phyloP scores from a whole-genome alignment of 2,797 vertebrate species.

The Falco naumanni region DNA sequence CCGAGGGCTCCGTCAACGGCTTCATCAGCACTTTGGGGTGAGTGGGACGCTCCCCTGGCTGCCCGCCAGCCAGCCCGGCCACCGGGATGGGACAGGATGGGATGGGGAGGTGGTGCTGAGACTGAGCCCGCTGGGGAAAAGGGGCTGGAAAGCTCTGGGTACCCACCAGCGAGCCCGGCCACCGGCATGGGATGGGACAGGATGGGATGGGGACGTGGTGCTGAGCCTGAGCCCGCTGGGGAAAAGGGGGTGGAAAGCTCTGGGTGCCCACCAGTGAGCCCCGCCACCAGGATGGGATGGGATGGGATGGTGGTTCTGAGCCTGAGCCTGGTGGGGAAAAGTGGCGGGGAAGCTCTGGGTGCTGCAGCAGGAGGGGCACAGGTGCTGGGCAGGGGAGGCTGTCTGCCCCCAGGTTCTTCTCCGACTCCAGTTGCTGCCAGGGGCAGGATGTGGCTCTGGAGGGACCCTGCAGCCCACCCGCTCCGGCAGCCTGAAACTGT shows the following conservation, averaged over 20 bases:
- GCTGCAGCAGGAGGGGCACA: not conserved
- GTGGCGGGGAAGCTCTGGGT: not conserved
- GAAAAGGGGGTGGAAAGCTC: not conserved
- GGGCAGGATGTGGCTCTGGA: not conserved
- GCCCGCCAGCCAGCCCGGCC: no score
- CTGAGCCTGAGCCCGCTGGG: not conserved
- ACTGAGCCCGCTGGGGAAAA: not conserved
- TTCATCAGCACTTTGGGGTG: slow-evolving; percentile 95
- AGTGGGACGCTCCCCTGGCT: not conserved
- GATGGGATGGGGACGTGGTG: not conserved
- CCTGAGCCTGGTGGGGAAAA: not conserved
- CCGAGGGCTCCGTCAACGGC: slow-evolving; percentile 94
- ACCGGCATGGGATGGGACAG: not conserved
- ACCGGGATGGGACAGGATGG: no score
- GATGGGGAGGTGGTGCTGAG: not conserved
- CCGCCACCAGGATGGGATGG: not conserved
- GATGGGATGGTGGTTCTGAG: not conserved
- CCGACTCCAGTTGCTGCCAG: fast-evolving
- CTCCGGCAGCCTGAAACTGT: not conserved
- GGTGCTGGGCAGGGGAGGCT: not conserved
- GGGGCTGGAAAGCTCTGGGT: not conserved
- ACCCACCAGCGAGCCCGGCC: no score
- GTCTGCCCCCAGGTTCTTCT: not conserved
- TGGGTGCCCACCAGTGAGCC: not conserved
- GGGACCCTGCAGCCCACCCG: not conserved